These are phyloP conservation scores for Girardinichthys multiradiatus DNA, from an alignment of 2,113 vertebrate species.

Conservation along the genomic window DNA sequence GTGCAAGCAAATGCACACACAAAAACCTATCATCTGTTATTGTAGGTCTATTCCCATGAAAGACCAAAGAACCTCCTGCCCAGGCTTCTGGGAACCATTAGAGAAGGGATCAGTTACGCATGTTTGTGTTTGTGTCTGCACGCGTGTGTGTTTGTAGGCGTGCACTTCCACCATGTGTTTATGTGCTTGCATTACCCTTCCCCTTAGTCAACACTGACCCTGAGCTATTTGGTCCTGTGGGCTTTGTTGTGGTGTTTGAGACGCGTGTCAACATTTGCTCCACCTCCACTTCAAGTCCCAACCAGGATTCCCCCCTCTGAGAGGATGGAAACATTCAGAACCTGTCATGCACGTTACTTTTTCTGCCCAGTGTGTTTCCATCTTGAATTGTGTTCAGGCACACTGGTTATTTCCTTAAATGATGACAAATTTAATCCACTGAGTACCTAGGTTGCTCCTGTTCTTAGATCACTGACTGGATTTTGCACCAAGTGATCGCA, in stretches of 20 bases:
- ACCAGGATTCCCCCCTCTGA: constrained; percentile 13
- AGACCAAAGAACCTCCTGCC: constrained; percentile 73
- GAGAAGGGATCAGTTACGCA: constrained; percentile 70
- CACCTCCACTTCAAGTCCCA: constrained; percentile 34
- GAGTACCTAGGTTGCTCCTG: constrained; percentile 64
- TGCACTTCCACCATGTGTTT: constrained; percentile 27
- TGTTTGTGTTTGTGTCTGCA: constrained; percentile 59
- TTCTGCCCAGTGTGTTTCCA: constrained; percentile 37
- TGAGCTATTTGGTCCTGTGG: constrained; percentile 65
- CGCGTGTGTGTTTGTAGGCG: constrained; percentile 38
- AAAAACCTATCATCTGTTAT: constrained; percentile 70
- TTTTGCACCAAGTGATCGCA: constrained; percentile 25
- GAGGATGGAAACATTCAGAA: constrained; percentile 57
- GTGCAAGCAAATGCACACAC: constrained; percentile 27
- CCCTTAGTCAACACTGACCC: constrained; percentile 66
- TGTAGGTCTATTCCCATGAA: constrained; percentile 77
- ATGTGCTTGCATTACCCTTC: constrained; percentile 62
- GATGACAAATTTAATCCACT: constrained; percentile 62
- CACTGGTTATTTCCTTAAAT: constrained; percentile 59
- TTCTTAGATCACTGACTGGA: constrained; percentile 49
- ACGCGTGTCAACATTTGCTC: constrained; percentile 62
- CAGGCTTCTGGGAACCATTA: constrained; percentile 77
- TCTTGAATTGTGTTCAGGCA: constrained; percentile 62
- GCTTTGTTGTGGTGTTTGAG: constrained; percentile 73
- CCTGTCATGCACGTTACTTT: constrained; percentile 61